A percentile compares a stretch with the other conserved stretches of the same genome.
These are phyloP conservation scores for Nephotettix cincticeps DNA, from an alignment of 1,140 invertebrate species.

Conservation along the genomic window DNA sequence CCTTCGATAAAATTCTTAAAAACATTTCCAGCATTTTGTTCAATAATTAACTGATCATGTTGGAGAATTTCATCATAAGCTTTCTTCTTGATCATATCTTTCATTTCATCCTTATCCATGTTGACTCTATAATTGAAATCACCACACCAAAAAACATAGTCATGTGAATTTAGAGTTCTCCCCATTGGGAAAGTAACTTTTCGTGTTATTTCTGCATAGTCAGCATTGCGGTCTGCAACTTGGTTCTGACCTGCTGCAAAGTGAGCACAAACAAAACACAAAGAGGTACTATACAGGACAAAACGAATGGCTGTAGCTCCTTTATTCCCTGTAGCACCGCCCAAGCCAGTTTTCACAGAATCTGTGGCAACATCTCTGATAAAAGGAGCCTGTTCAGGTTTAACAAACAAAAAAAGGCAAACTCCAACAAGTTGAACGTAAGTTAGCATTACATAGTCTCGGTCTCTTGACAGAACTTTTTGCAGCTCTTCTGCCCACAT, in stretches of 20 bases:
- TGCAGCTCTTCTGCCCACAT: constrained; percentile 94
- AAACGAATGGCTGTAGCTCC: constrained; percentile 95
- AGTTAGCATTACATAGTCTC: constrained; percentile 87
- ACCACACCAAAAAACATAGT: constrained; percentile 99
- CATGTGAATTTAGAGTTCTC: constrained; percentile 88
- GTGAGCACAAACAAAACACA: constrained; percentile 98
- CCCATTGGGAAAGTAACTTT: constrained; percentile 94
- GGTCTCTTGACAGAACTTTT: constrained; percentile 86
- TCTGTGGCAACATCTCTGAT: constrained; percentile 91
- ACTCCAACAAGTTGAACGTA: constrained; percentile 97
- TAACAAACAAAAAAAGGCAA: constrained; percentile 91
- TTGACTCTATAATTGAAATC: constrained; percentile 99
- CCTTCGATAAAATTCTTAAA: constrained; percentile 96
- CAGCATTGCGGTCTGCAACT: constrained; percentile 92
- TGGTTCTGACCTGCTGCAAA: constrained; percentile 98
- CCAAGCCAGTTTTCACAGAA: constrained; percentile 95
- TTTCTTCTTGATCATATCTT: constrained; percentile 75
- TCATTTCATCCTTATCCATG: constrained; percentile 92
- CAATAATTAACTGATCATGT: constrained; percentile 85
- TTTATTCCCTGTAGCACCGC: constrained; percentile 94
- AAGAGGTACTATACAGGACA: constrained; percentile 86
- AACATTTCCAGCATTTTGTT: constrained; percentile 80
- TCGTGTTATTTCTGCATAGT: constrained; percentile 92
- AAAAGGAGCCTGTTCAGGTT: constrained; percentile 80
- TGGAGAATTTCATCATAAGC: constrained; percentile 78